These are phyloP conservation scores for Neogale vison DNA, from an alignment of 2,113 vertebrate species.

Conservation along the genomic window DNA sequence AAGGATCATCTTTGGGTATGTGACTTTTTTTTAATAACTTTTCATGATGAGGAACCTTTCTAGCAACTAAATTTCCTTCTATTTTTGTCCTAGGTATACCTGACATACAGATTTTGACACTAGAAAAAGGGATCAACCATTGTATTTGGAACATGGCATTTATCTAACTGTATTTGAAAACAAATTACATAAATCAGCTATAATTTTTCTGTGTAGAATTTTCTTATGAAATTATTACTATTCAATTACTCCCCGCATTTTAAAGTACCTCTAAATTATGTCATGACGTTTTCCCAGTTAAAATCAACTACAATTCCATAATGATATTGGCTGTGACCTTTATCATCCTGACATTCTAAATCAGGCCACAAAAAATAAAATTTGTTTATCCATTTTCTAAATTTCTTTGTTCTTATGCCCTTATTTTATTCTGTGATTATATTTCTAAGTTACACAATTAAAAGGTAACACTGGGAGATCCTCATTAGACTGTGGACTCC, in stretches of 20 bases:
- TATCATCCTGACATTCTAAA: not conserved
- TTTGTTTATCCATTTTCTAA: not conserved
- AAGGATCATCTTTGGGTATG: not conserved
- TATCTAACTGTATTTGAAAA: constrained; percentile 17
- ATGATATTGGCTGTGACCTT: not conserved
- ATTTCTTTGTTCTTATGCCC: not conserved
- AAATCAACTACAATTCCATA: constrained; percentile 6
- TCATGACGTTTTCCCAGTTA: not conserved
- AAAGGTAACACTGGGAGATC: not conserved
- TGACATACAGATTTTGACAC: not conserved
- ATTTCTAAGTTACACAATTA: constrained; percentile 46
- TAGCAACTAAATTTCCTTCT: not conserved
- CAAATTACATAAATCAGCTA: not conserved
- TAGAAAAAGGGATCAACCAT: not conserved
- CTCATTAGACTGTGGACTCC: constrained; percentile 19
- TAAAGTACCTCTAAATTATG: constrained; percentile 22
- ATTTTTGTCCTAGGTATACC: not conserved
- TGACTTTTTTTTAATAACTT: not conserved
- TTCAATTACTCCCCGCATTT: not conserved
- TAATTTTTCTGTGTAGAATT: not conserved
- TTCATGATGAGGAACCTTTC: not conserved
- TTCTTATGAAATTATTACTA: not conserved
- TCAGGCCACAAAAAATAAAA: not conserved
- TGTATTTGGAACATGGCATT: not conserved
- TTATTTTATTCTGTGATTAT: constrained; percentile 33